Evolutionary conservation across 2,113 vertebrate species (phyloP).

Genomic region (Plecotus auritus): DNA sequence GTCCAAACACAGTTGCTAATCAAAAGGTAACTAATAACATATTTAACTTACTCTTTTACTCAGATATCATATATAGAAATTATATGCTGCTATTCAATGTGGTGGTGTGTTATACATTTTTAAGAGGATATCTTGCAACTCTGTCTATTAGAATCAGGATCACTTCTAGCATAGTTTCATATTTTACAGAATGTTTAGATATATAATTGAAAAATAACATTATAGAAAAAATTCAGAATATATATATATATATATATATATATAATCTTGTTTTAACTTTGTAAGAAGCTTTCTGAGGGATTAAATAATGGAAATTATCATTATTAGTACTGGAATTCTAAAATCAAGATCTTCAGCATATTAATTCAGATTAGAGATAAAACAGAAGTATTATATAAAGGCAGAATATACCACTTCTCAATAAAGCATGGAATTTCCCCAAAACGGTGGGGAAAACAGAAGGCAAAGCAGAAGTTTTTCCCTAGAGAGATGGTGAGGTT

Average conservation of each 20-base stretch:
- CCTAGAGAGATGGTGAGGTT: not conserved
- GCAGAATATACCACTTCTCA: not conserved
- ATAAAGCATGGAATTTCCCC: not conserved
- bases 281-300: not conserved
- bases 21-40: not conserved
- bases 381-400: constrained; percentile 16
- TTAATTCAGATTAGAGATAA: constrained; percentile 11
- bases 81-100: not conserved
- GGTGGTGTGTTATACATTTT: not conserved
- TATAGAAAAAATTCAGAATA: not conserved
- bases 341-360: not conserved
- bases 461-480: not conserved
- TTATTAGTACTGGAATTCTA: not conserved
- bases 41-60: not conserved
- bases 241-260: not conserved
- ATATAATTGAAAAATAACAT: not conserved
- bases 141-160: not conserved
- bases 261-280: not conserved
- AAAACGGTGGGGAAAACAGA: not conserved
- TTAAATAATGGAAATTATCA: not conserved
- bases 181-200: not conserved
- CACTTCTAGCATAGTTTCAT: not conserved
- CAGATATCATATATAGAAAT: not conserved
- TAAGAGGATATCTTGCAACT: not conserved
- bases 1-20: not conserved